These are phyloP conservation scores for Coregonus suidteri DNA, from an alignment of 2,797 vertebrate genomes.

Conservation along the genomic window DNA sequence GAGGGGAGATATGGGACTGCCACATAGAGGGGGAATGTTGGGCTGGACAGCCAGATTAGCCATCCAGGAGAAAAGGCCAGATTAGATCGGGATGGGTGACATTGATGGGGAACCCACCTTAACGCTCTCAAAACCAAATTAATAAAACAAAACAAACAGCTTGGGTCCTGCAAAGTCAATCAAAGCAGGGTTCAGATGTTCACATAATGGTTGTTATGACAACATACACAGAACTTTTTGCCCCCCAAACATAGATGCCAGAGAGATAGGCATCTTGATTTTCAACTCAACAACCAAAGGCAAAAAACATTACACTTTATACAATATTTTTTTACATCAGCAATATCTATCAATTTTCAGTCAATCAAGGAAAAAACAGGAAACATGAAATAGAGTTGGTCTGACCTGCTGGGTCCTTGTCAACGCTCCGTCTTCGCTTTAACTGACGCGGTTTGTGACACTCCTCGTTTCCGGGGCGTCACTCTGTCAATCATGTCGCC, in stretches of 20 bases:
- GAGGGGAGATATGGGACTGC: constrained; percentile 47
- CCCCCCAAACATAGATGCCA: constrained; percentile 68
- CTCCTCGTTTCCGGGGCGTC: constrained; percentile 81
- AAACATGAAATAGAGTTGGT: constrained; percentile 94
- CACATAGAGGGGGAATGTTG: constrained; percentile 48
- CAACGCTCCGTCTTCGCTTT: constrained; percentile 93
- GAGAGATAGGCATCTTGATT: constrained; percentile 58
- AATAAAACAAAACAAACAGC: constrained; percentile 59
- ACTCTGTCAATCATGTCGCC: constrained; percentile 65
- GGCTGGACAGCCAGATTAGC: constrained; percentile 65
- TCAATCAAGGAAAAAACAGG: constrained; percentile 71
- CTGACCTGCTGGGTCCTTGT: constrained; percentile 99
- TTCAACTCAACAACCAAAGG: constrained; percentile 65
- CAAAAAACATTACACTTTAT: constrained; percentile 77
- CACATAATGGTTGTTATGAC: constrained; percentile 70
- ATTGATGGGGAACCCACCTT: constrained; percentile 81
- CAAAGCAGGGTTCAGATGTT: constrained; percentile 62
- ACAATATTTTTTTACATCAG: constrained; percentile 72
- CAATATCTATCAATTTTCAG: constrained; percentile 46
- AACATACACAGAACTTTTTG: constrained; percentile 71
- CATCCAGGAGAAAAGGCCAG: constrained; percentile 64
- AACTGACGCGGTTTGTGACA: constrained; percentile 84
- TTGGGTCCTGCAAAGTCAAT: constrained; percentile 69
- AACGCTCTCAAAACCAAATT: constrained; percentile 55
- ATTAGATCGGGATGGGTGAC: constrained; percentile 61